Percentiles rank a stretch among this genome's conserved stretches.
These are phyloP conservation scores for Cairina moschata DNA, from an alignment of 2,113 vertebrate species.

Conservation along the genomic window DNA sequence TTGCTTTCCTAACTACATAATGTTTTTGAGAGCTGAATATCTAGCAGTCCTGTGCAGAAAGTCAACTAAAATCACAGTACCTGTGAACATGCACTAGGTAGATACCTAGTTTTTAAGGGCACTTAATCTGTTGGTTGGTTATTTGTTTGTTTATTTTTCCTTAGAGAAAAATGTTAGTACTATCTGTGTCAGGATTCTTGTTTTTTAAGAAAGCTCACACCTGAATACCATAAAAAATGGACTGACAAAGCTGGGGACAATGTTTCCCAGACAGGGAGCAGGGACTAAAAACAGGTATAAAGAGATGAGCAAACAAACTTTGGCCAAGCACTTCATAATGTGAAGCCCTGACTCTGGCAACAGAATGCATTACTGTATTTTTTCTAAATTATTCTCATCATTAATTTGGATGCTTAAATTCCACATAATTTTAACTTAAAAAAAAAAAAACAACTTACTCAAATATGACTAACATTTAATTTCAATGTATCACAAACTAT, in stretches of 20 bases:
- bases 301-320: neutral
- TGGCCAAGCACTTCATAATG: neutral
- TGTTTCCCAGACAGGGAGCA: neutral
- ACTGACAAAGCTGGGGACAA: neutral
- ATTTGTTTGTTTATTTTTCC: neutral
- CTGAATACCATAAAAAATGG: neutral
- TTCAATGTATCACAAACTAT: conserved; percentile 3
- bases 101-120: neutral
- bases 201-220: neutral
- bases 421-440: neutral
- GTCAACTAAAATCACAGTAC: neutral
- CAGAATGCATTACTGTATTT: neutral
- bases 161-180: neutral
- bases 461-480: neutral
- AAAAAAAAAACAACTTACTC: neutral
- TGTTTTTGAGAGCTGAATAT: neutral
- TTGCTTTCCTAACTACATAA: neutral
- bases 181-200: neutral
- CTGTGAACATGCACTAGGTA: neutral
- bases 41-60: neutral
- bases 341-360: neutral
- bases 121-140: neutral
- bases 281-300: fast-evolving
- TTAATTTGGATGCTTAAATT: neutral
- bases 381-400: neutral